A percentile compares a stretch with the other conserved stretches of the same genome.
These are phyloP conservation scores for Eurosta solidaginis DNA, from an alignment of 1,140 invertebrate genomes.

Conservation along the genomic window DNA sequence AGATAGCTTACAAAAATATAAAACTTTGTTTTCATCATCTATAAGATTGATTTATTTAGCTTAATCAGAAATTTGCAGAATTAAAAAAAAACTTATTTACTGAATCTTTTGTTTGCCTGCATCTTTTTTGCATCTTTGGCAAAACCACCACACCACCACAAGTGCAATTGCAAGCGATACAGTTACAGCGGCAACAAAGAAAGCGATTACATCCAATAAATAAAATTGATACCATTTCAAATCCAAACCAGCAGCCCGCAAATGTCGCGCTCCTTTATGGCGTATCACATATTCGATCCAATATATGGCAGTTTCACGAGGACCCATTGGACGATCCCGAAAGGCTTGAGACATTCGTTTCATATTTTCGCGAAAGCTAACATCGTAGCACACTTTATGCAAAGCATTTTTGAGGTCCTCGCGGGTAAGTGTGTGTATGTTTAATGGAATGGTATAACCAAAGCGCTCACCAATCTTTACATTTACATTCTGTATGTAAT, in stretches of 20 bases:
- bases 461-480: conserved; percentile 39
- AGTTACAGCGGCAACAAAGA: neutral
- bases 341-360: conserved; percentile 60
- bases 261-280: conserved; percentile 64
- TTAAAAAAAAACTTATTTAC: neutral
- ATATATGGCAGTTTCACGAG: conserved; percentile 65
- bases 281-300: conserved; percentile 69
- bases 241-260: conserved; percentile 63
- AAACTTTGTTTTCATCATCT: too few relatives aligned
- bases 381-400: conserved; percentile 59
- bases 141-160: neutral
- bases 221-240: conserved; percentile 67
- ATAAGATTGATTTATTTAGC: too few relatives aligned
- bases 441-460: conserved; percentile 42
- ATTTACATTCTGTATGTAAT: conserved; percentile 39
- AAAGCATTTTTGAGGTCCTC: conserved; percentile 55
- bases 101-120: neutral
- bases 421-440: conserved; percentile 49
- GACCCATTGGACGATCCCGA: conserved; percentile 62
- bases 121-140: neutral
- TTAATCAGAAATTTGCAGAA: neutral
- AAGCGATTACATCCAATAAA: conserved; percentile 64
- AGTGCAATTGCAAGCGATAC: neutral
- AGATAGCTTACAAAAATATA: too few relatives aligned
- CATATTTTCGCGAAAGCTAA: conserved; percentile 57